Evolutionary conservation across 1,140 invertebrate species (phyloP), one percentile per base, ranked within the genome.

Genomic region (Calephelis virginiensis): DNA sequence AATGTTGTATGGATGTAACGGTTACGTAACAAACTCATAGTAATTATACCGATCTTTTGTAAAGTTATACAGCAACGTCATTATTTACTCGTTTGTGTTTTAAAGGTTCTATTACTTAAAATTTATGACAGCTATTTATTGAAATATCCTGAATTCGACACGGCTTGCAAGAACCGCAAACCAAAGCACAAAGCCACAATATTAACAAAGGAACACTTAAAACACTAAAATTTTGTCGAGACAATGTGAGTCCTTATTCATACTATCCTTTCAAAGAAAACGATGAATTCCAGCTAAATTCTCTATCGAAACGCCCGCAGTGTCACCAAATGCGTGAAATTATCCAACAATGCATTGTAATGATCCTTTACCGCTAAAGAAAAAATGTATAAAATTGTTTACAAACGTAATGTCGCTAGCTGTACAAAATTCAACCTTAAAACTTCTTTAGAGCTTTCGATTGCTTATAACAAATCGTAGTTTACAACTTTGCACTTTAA

Each of bases 241-340:
- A 81, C 78, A 85, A 83, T 76, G 69, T 67, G 47, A 64, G 66
- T 70, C 78, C 76, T 86, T 78, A 77, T 78, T 74, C 77, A 79
- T 65, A 69, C 71, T 73, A 67, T 72, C 77, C 72, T 81, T 81
- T 56, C 50, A 56, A 56, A 56, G 50, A 56, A 56, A 78, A 78
- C 71, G 61, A 70, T 69, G 72, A 78, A 77, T 87, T 86, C 81
- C 77, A 74, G 80, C 77, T 83, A 85, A 83, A 84, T 77, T 83
- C 73, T 68, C 78, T 68, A 64, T 74, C 68, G 74, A 75, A 84
- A 79, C 77, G 83, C 76, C 83, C 80, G 78, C 77, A 86, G 81
- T 85, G 85, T 88, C 83, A 76, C 82, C 83, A 86, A 86, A 88
- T 73, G 85, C 85, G 83, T 88, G 85, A 88, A 88, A 88, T 88